phyloP scores from a whole-genome alignment of 2,797 vertebrate genomes.

The Lophura swinhoii region DNA sequence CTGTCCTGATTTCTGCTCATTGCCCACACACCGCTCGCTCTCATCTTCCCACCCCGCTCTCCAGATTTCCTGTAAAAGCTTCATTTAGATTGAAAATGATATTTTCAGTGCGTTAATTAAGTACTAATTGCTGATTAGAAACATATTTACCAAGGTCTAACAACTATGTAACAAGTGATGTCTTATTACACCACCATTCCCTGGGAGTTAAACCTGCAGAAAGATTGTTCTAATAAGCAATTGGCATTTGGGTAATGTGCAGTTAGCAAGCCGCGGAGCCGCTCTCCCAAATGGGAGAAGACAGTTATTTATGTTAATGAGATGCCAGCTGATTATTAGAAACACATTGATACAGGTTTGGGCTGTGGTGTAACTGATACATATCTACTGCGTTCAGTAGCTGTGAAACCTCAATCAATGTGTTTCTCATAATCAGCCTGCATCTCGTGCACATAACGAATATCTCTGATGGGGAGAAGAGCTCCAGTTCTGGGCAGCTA shows the following conservation, averaged over 20 bases:
- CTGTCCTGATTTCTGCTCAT: background rate
- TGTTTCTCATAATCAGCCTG: conserved; percentile 68
- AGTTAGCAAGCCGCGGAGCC: background rate
- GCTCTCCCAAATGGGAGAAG: conserved; percentile 65
- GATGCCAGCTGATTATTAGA: conserved; percentile 80
- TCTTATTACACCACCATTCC: conserved; percentile 34
- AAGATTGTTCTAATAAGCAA: background rate
- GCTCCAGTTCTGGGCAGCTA: conserved; percentile 20
- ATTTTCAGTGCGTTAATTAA: conserved; percentile 76
- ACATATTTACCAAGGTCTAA: conserved; percentile 69
- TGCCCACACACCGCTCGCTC: background rate
- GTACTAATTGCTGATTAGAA: conserved; percentile 79
- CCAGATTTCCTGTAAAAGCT: conserved; percentile 11
- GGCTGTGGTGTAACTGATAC: conserved; percentile 69
- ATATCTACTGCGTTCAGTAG: conserved; percentile 68
- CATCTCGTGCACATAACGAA: conserved; percentile 54
- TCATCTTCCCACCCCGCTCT: background rate
- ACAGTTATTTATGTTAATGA: conserved; percentile 78
- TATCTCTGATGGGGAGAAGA: conserved; percentile 6
- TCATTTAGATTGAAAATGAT: conserved; percentile 36
- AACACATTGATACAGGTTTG: conserved; percentile 77
- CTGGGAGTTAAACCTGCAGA: background rate
- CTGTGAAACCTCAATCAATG: conserved; percentile 76
- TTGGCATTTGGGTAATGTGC: background rate
- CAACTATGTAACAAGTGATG: conserved; percentile 53